Conservation (phyloP, 1,140 invertebrate species). For the Drosophila subpulchrella region DNA sequence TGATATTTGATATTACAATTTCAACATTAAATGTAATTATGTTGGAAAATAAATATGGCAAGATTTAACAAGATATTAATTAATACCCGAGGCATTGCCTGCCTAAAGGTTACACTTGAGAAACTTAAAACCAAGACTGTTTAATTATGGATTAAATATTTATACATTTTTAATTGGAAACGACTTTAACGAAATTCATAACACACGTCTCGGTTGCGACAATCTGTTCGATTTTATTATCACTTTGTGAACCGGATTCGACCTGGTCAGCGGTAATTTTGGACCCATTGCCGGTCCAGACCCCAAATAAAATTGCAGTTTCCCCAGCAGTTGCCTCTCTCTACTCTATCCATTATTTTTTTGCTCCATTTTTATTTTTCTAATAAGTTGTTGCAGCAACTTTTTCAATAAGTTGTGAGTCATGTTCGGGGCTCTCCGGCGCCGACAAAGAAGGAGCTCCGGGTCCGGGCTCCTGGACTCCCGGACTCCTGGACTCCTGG, state of each 20-base stretch:
- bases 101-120: neutral
- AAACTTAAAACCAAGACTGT: neutral
- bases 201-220: neutral
- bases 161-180: too few relatives aligned
- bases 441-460: slow-evolving; percentile 1
- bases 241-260: slow-evolving; percentile 1
- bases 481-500: neutral
- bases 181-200: neutral
- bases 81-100: neutral
- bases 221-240: slow-evolving; percentile 25
- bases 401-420: slow-evolving; percentile 78
- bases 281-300: slow-evolving; percentile 22
- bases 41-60: too few relatives aligned
- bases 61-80: too few relatives aligned
- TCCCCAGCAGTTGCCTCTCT: neutral
- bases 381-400: slow-evolving; percentile 58
- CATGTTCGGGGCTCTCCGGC: slow-evolving; percentile 30
- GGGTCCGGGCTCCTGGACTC: slow-evolving; percentile 13
- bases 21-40: too few relatives aligned
- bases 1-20: too few relatives aligned
- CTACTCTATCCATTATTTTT: neutral
- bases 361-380: slow-evolving; percentile 21
- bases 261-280: slow-evolving; percentile 34
- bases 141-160: neutral
- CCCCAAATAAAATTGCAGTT: slow-evolving; percentile 13